These are phyloP conservation scores for Lasioglossum zephyrum DNA, from an alignment of 2,888 invertebrate species.

Conservation along the genomic window DNA sequence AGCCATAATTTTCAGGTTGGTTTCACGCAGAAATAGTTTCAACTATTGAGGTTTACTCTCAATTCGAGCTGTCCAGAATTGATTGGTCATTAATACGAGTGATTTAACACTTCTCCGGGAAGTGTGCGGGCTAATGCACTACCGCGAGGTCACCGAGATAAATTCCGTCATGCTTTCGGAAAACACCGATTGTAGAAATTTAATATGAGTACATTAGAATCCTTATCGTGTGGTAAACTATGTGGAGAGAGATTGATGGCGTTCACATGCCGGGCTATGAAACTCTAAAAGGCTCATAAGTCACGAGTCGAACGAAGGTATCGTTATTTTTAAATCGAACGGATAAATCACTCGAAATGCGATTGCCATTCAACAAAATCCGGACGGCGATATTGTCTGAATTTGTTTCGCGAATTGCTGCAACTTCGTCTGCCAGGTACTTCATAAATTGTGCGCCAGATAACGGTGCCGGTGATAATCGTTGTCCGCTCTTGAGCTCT, in stretches of 20 bases:
- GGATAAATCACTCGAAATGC: conserved; percentile 32
- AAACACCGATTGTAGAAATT: conserved; percentile 39
- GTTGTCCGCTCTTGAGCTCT: neutral
- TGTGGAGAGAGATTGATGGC: conserved; percentile 33
- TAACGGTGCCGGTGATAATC: neutral
- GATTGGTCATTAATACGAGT: conserved; percentile 12
- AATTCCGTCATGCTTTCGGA: conserved; percentile 40
- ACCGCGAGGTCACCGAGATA: conserved; percentile 38
- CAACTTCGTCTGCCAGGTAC: neutral
- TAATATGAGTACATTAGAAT: conserved; percentile 42
- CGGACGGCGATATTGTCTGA: conserved; percentile 6
- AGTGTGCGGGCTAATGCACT: neutral
- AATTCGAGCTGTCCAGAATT: conserved; percentile 1
- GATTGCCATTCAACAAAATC: neutral
- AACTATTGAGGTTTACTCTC: neutral
- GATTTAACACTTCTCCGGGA: conserved; percentile 33
- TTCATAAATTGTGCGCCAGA: neutral
- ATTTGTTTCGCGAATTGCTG: neutral
- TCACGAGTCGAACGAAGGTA: conserved; percentile 25
- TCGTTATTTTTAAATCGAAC: conserved; percentile 29
- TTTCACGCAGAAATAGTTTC: conserved; percentile 10
- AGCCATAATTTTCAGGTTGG: neutral
- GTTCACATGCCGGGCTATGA: neutral
- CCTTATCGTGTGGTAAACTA: conserved; percentile 50
- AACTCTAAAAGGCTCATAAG: conserved; percentile 48